phyloP scores from a whole-genome alignment of 2,113 vertebrate genomes.

The Corydoras maculifer region DNA sequence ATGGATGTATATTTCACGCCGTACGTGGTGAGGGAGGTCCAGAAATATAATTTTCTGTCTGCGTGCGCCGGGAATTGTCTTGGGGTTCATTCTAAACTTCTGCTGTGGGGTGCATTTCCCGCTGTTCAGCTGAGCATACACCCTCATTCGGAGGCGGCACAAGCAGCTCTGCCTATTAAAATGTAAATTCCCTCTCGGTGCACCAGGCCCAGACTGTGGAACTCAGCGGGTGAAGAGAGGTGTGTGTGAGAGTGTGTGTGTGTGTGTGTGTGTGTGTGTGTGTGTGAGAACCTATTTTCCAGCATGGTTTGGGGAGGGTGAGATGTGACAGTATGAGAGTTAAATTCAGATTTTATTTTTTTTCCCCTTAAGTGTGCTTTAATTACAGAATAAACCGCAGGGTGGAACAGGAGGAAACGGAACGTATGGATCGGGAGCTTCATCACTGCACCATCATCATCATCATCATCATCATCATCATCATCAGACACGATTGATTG shows the following conservation, averaged over 20 bases:
- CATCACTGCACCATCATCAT: background rate
- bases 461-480: background rate
- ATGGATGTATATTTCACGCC: constrained; percentile 44
- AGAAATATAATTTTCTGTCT: constrained; percentile 53
- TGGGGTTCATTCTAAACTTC: constrained; percentile 66
- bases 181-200: constrained; percentile 73
- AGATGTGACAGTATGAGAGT: constrained; percentile 44
- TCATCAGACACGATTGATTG: background rate
- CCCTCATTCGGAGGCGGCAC: constrained; percentile 64
- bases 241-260: constrained; percentile 45
- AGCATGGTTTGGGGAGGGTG: constrained; percentile 45
- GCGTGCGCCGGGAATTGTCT: constrained; percentile 59
- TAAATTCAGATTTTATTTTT: constrained; percentile 18
- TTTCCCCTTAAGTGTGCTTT: constrained; percentile 39
- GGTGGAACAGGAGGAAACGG: background rate
- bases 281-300: constrained; percentile 50
- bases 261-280: constrained; percentile 34
- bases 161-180: constrained; percentile 74
- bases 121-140: constrained; percentile 69
- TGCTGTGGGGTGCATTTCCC: constrained; percentile 66
- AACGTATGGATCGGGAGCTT: background rate
- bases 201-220: constrained; percentile 58
- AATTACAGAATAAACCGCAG: constrained; percentile 28
- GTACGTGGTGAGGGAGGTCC: constrained; percentile 32
- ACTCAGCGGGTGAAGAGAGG: constrained; percentile 49